Evolutionary conservation across 1,140 invertebrate species (phyloP), one percentile per base, ranked within the genome.

Genomic region (Lucilia cuprina): DNA sequence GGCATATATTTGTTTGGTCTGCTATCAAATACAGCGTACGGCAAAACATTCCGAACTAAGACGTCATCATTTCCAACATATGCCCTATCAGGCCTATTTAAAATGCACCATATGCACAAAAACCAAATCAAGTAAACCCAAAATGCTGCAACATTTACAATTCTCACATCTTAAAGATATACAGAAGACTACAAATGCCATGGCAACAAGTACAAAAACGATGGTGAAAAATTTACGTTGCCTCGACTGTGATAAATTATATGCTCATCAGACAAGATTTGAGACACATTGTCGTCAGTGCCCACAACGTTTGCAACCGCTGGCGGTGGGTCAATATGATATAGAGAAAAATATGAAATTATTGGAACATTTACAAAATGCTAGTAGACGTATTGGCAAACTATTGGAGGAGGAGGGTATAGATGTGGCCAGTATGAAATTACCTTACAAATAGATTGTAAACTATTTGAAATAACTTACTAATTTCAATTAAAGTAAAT

Each of bases 51-150:
- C 86, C 2, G 86, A 88, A 13, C 74, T 90, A 50, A 87, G 89
- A 8, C 89, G 89, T 49, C 89, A 90, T 86, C 88, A 86, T 82
- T 90, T 90, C 25, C 88, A 88, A 75, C 89, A 90, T 83, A 83
- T 90, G 65, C 89, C 89, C 8, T 90, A 85, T 80, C 88, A 87
- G 0, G 87, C 89, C 0, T 90, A 90, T 60, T 80, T 90, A 0
- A 90, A 90, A 84, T 90, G 89, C 47, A 85, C 84, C 1, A n/a
- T 90, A 12, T 90, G 89, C 30, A 83, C 87, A 0, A 87, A 87
- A 12, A 89, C 89, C 8, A 90, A 90, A 85, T 89, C 89, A 1
- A 90, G 87, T 70, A 90, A 88, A 74, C 86, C 89, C 0, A 90
- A 90, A 83, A 90, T 90, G 82, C 83, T 86, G 30, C 87, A 89